A percentile compares a stretch with the other conserved stretches of the same genome.
phyloP scores from a whole-genome alignment of 2,888 invertebrate genomes.

The Achlya flavicornis region DNA sequence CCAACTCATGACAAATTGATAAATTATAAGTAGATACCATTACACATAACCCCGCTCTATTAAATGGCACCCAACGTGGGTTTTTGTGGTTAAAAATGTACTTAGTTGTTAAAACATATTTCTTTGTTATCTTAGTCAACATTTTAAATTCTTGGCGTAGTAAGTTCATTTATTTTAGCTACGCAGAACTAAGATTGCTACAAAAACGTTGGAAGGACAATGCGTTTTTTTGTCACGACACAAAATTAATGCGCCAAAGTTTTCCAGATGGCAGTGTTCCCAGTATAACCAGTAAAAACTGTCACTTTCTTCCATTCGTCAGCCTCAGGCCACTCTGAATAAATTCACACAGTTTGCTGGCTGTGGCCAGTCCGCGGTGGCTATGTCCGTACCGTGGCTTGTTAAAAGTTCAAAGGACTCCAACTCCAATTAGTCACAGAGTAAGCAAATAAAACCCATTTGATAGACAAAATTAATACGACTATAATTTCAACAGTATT shows the following conservation, averaged over 20 bases:
- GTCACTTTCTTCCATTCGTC: conserved; percentile 11
- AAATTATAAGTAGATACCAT: no score
- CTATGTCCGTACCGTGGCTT: neutral
- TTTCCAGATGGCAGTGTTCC: conserved; percentile 13
- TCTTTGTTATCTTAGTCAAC: neutral
- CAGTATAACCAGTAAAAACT: conserved; percentile 10
- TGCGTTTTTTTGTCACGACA: conserved; percentile 4
- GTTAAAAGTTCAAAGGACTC: conserved; percentile 20
- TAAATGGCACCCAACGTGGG: neutral
- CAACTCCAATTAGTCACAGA: conserved; percentile 27
- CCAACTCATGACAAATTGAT: no score
- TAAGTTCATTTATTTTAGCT: neutral
- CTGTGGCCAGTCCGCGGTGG: neutral
- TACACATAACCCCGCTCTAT: neutral
- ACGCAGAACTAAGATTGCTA: conserved; percentile 2
- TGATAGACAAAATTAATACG: conserved; percentile 27
- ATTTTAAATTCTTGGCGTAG: neutral
- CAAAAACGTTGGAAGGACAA: conserved; percentile 5
- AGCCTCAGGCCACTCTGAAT: conserved; percentile 11
- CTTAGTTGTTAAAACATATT: neutral
- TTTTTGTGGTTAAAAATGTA: neutral
- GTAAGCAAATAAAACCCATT: conserved; percentile 23
- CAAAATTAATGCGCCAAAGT: neutral
- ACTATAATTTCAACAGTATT: conserved; percentile 23
- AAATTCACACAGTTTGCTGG: conserved; percentile 8